phyloP scores from a whole-genome alignment of 2,797 vertebrate genomes.

The Takifugu ocellatus region DNA sequence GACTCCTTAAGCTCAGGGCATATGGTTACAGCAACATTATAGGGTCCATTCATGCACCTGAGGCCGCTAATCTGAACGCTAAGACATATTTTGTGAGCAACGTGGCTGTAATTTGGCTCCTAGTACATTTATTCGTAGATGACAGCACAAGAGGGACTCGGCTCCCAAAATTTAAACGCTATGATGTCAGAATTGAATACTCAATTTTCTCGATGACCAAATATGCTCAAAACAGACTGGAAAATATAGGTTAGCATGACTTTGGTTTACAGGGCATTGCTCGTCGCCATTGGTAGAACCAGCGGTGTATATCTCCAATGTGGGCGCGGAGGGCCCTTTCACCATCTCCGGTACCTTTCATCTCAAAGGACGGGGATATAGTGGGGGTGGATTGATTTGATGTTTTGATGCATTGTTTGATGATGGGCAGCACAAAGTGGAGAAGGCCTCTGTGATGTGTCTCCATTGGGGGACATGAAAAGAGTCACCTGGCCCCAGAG shows the following conservation, averaged over 20 bases:
- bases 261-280: no score
- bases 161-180: not conserved
- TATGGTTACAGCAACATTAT: slow-evolving; percentile 51
- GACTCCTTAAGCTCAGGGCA: slow-evolving; percentile 37
- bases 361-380: slow-evolving; percentile 82
- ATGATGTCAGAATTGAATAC: not conserved
- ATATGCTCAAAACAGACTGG: not conserved
- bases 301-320: slow-evolving; percentile 17
- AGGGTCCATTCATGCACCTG: slow-evolving; percentile 56
- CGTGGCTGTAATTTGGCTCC: slow-evolving; percentile 29
- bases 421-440: slow-evolving; percentile 93
- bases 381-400: slow-evolving; percentile 86
- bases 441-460: slow-evolving; percentile 90
- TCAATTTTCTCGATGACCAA: not conserved
- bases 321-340: slow-evolving; percentile 51
- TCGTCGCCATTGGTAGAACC: not conserved
- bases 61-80: slow-evolving; percentile 45
- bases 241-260: slow-evolving; percentile 4
- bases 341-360: slow-evolving; percentile 78
- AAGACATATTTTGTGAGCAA: slow-evolving; percentile 32
- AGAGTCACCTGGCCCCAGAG: slow-evolving; percentile 82
- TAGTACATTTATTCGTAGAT: slow-evolving; percentile 31
- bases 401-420: slow-evolving; percentile 98
- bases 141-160: slow-evolving; percentile 5
- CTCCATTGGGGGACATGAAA: slow-evolving; percentile 86